These are phyloP conservation scores for Pitangus sulphuratus DNA, from an alignment of 2,797 vertebrate genomes.

Conservation along the genomic window DNA sequence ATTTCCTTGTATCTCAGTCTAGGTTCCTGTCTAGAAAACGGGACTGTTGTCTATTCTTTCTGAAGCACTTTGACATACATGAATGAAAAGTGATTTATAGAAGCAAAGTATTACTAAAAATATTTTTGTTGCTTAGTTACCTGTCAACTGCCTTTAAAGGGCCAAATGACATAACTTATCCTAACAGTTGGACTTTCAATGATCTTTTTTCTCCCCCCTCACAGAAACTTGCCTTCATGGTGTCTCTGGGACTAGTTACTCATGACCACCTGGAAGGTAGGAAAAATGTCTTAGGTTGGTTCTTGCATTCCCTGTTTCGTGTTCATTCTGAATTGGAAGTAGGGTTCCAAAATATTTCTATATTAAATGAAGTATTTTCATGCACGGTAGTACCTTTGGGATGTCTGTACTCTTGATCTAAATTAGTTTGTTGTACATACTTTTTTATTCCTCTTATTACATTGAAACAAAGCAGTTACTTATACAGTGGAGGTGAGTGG, in stretches of 20 bases:
- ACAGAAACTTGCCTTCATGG: slow-evolving; percentile 99
- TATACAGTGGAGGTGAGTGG: background rate
- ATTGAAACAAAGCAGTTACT: background rate
- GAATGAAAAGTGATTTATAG: background rate
- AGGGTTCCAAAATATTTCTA: background rate
- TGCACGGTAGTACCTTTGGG: background rate
- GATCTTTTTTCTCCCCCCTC: background rate
- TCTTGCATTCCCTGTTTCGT: background rate
- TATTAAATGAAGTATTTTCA: background rate
- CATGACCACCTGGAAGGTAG: slow-evolving; percentile 98
- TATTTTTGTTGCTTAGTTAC: background rate
- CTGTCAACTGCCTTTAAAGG: background rate
- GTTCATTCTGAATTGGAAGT: background rate
- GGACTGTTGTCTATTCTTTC: background rate
- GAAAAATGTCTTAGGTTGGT: slow-evolving; percentile 14
- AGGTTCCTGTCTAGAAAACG: background rate
- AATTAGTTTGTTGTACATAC: background rate
- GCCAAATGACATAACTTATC: background rate
- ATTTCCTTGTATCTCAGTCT: background rate
- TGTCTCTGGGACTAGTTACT: slow-evolving; percentile 95
- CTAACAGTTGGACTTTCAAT: background rate
- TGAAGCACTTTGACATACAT: background rate
- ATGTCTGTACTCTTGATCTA: background rate
- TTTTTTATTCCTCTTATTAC: background rate
- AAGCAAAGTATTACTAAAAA: background rate